These are phyloP conservation scores for Asbolus verrucosus DNA, from an alignment of 1,140 invertebrate genomes.

Conservation along the genomic window DNA sequence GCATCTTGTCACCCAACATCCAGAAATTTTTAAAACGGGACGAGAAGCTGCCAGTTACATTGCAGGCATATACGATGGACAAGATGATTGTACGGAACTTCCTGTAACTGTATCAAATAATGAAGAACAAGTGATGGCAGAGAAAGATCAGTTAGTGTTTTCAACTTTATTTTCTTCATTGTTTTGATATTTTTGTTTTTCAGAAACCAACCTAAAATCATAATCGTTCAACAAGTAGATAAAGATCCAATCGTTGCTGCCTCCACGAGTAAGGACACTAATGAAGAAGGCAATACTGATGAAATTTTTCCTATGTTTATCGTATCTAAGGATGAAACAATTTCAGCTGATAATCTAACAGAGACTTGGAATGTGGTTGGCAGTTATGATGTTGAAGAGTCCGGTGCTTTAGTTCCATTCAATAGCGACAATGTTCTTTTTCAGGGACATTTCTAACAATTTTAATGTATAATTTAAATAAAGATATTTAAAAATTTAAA, in stretches of 20 bases:
- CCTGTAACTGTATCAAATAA: background rate
- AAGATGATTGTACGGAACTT: constrained; percentile 58
- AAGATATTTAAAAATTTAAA: constrained; percentile 7
- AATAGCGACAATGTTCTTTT: constrained; percentile 59
- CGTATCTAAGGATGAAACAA: constrained; percentile 57
- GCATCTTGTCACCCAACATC: constrained; percentile 74
- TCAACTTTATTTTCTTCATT: background rate
- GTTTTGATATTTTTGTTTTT: background rate
- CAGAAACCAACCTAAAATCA: background rate
- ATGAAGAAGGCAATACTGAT: constrained; percentile 53
- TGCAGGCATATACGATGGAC: constrained; percentile 65
- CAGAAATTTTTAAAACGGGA: constrained; percentile 66
- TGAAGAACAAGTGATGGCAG: constrained; percentile 8
- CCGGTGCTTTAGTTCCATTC: constrained; percentile 63
- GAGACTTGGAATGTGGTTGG: constrained; percentile 63
- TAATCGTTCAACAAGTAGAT: constrained; percentile 26
- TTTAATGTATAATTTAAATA: constrained; percentile 35
- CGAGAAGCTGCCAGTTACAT: constrained; percentile 66
- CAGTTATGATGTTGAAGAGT: constrained; percentile 64
- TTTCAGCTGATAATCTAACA: constrained; percentile 54
- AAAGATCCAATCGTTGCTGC: constrained; percentile 50
- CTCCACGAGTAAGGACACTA: constrained; percentile 36
- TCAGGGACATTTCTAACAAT: constrained; percentile 58
- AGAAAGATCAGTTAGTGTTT: constrained; percentile 28
- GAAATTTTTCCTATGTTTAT: constrained; percentile 61